Base-by-base conservation (phyloP, 2,797 vertebrate genomes). In the Oreochromis grahami region DNA sequence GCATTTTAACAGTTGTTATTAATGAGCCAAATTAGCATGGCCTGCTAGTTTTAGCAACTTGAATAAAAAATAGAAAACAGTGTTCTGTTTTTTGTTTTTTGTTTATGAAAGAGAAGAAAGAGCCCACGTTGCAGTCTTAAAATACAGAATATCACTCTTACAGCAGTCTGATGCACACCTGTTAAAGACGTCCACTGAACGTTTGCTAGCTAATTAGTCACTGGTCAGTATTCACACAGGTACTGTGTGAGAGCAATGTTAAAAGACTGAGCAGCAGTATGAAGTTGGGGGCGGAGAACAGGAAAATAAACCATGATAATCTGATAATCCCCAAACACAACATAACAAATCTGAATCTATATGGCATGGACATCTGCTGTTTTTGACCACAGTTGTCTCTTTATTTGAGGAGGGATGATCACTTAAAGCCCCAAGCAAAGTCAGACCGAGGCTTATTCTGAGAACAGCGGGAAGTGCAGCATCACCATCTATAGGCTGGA, bases 401-500 rank as follows among this genome's bases (percentile, higher is more conserved):
- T 68, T 84, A 19, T 79, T 87, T 86, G 79, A 17, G 76, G 36
- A 86, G 48, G 13, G 68, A 24, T 65, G 78, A 84, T 91, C 77
- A 68, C 70, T 76, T 45, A 45, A 77, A 87, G 34, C 60, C 72
- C 34, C 21, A 9, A 41, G 43, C 63, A 79, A 13, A 79, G 29
- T 38, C 34, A 52, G 78, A 45, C 29, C n/a, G 19, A 24, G 6
- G 72, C 21, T 21, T 2, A 6, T 72, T 55, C 11, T 7, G 43
- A 21, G 13, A 26, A 5, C 17, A 4, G 55, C 82, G 72, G 63
- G 79, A 92, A 95, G 95, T 89, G 90, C 95, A 92, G 91, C 91
- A 93, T 86, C 91, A 83, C 94, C 95, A 95, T 95, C 95, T 95
- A 85, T 83, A 77, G 94, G 90, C 63, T 80, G 12, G 36, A 84